Evolutionary conservation across 2,797 vertebrate species (phyloP), one percentile per base, ranked within the genome.

Genomic region (Varecia variegata): DNA sequence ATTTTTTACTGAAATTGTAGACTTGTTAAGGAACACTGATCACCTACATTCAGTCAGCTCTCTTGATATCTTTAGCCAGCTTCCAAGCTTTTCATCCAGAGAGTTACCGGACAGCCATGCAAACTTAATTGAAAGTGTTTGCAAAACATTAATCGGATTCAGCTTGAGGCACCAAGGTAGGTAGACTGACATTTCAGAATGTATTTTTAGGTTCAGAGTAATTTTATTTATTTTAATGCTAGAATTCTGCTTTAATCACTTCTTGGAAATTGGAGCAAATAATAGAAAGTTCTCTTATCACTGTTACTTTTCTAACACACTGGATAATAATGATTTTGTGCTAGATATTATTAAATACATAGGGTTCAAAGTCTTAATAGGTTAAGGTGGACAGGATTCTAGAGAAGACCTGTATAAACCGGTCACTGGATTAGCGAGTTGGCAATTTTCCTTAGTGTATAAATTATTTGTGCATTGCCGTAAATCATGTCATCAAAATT

Each of bases 51-150:
- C 80, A 90, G 18, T 92, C n/a, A 92, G 76, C n/a, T 90, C 18
- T 96, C 27, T 92, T 90, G 73, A 4, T 88, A 60, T 86, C 43
- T 52, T 93, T 80, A 98, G 43, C 47, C 21, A 60, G n/a, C 50
- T 92, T 89, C 23, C 35, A 94, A 23, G 27, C 56, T 86, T 95
- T 96, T 89, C 38, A 84, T 92, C 35, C 56, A 80, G 91, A 95
- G 58, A 94, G 65, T 95, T 95, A 86, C 27, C 30, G 32, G 60
- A 77, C 25, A 92, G 14, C 74, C 67, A 21, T 52, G 52, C 32
- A 90, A 68, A 54, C 40, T 95, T 97, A 95, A 90, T 88, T 82
- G 73, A 91, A 96, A 91, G 56, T n/a, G 52, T 95, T 95, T 97
- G 54, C 87, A 93, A 94, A 92, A 76, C 67, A 90, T 88, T 96